phyloP scores from a whole-genome alignment of 2,888 invertebrate species.

The Pseudanteris insignis region DNA sequence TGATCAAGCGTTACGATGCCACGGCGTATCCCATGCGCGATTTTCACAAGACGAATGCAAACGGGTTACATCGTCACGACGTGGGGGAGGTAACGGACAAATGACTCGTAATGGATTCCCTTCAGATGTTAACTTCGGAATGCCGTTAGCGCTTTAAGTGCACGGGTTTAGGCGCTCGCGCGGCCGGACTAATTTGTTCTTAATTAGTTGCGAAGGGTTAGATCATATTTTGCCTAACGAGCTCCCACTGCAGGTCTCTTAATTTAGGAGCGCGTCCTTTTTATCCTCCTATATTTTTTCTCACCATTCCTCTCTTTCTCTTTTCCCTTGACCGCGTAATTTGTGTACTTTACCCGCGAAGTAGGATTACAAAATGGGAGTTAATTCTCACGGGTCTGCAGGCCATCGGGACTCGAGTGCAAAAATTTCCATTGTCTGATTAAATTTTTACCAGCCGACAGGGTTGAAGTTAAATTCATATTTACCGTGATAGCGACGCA shows the following conservation, averaged over 20 bases:
- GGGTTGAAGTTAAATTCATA: slow-evolving; percentile 30
- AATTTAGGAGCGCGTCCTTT: slow-evolving; percentile 17
- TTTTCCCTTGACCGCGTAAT: slow-evolving; percentile 8
- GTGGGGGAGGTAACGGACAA: slow-evolving; percentile 10
- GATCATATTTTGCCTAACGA: slow-evolving; percentile 39
- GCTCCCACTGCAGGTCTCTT: slow-evolving; percentile 18
- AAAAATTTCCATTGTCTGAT: slow-evolving; percentile 40
- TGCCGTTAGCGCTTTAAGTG: slow-evolving; percentile 20
- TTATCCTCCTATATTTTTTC: neutral
- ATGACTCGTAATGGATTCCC: slow-evolving; percentile 19
- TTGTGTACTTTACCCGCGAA: slow-evolving; percentile 18
- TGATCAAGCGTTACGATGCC: slow-evolving; percentile 38
- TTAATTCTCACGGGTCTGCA: slow-evolving; percentile 19
- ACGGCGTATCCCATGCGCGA: slow-evolving; percentile 33
- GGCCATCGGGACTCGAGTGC: slow-evolving; percentile 8
- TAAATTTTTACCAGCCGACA: slow-evolving; percentile 31
- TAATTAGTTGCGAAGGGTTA: slow-evolving; percentile 40
- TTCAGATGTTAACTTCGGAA: slow-evolving; percentile 25
- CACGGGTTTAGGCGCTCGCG: slow-evolving; percentile 16
- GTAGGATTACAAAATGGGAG: slow-evolving; percentile 28
- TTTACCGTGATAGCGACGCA: slow-evolving; percentile 16
- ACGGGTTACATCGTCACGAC: neutral
- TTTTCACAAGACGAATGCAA: slow-evolving; percentile 16
- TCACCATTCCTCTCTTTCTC: neutral
- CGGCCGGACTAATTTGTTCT: slow-evolving; percentile 37